Base-by-base conservation (phyloP, 2,888 invertebrate genomes). In the Mamestra brassicae region DNA sequence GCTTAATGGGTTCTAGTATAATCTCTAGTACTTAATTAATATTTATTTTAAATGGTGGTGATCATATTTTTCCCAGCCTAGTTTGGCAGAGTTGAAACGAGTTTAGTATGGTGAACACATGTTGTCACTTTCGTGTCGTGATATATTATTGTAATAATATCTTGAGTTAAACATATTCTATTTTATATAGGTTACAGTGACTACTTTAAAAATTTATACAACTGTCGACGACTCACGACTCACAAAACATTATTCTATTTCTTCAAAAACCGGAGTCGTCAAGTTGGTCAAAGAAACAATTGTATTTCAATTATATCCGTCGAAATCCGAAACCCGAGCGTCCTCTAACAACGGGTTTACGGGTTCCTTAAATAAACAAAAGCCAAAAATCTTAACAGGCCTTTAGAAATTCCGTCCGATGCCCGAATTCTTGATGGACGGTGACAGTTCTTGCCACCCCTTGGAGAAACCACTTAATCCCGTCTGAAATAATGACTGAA, bases 381-480 rank as follows among this genome's bases (percentile, higher is more conserved):
- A 75, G 76, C 70, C 74, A 73, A 68, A 80, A 84, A 86, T 82
- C 78, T 81, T 78, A 80, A 83, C 83, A 83, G 68, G 76, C 66
- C 62, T 73, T 80, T 83, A 66, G 74, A 78, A 85, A 83, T 85
- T 81, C 78, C 72, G 36, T n/a, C 71, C 78, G 76, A 68, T 63
- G 58, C 72, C 73, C 80, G 78, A 83, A 87, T 82, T 73, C 81
- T 85, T 89, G 89, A 90, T 85, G 80, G 79, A 80, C 84, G 72
- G 75, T 79, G 89, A 87, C 90, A 91, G 89, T 79, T 70, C 87
- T 87, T 88, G 68, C 71, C 71, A 55, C 71, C 80, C 73, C 74
- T 79, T 74, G 57, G 77, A 84, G 83, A 88, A 86, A 89, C 88
- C 89, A 86, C 85, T 87, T 92, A 91, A 91, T 92, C 89, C 89